A percentile compares a stretch with the other conserved stretches of the same genome.
Conservation (phyloP, 2,797 vertebrate species). For the Hyperoplus lanceolatus region DNA sequence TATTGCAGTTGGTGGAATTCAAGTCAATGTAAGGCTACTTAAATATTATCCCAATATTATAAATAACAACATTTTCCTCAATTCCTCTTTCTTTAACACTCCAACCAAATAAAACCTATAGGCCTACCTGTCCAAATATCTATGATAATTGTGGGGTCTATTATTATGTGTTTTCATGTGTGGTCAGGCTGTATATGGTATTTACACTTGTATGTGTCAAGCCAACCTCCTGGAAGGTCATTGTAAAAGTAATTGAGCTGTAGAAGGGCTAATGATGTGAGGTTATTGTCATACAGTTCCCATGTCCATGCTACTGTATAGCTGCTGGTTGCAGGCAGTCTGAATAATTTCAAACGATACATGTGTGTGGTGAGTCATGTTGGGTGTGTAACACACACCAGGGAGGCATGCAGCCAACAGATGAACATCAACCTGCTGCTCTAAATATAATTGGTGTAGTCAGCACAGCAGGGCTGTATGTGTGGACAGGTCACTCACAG, state of each 20-base stretch:
- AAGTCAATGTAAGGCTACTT: too few relatives aligned
- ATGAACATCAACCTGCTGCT: slow-evolving; percentile 62
- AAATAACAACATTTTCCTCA: too few relatives aligned
- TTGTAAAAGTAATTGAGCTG: slow-evolving; percentile 2
- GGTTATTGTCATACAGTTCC: background rate
- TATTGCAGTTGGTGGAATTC: too few relatives aligned
- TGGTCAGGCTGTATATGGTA: background rate
- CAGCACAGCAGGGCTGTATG: slow-evolving; percentile 48
- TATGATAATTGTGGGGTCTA: background rate
- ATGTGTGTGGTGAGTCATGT: slow-evolving; percentile 56
- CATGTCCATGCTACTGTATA: background rate
- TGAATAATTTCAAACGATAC: background rate
- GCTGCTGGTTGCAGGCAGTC: background rate
- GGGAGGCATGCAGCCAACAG: slow-evolving; percentile 54
- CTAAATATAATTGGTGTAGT: slow-evolving; percentile 78
- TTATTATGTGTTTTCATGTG: background rate
- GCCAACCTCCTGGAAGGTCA: background rate
- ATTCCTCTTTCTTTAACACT: too few relatives aligned
- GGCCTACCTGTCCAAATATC: background rate
- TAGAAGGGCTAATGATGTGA: background rate
- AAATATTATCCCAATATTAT: too few relatives aligned
- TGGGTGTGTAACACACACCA: slow-evolving; percentile 56
- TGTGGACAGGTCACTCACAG: slow-evolving; percentile 36
- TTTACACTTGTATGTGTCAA: background rate
- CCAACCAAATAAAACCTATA: too few relatives aligned